These are phyloP conservation scores for Thecocarcelia acutangulata DNA, from an alignment of 2,888 invertebrate genomes.

Conservation along the genomic window DNA sequence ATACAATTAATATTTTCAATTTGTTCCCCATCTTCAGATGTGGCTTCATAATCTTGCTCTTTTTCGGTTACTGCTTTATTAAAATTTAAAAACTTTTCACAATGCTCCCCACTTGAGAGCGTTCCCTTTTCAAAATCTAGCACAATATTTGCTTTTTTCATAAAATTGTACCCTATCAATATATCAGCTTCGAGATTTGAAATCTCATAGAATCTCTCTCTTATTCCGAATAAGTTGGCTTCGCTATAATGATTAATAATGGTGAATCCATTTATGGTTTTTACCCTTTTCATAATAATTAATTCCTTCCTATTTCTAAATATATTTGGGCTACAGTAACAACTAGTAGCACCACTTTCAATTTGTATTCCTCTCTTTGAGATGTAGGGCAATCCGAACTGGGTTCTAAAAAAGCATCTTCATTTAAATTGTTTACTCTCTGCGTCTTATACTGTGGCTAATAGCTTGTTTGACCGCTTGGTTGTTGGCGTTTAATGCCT, in stretches of 20 bases:
- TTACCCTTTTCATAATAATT: conserved; percentile 1
- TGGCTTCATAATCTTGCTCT: no score
- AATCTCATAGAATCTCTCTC: no score
- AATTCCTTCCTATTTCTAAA: neutral
- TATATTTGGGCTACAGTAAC: conserved; percentile 1
- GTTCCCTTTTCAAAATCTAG: no score
- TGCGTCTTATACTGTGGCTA: no score
- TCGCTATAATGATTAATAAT: conserved; percentile 4
- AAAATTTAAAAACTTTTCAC: no score
- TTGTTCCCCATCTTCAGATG: neutral
- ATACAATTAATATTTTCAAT: neutral
- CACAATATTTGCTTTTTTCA: no score
- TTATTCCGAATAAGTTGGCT: neutral
- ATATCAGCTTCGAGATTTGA: neutral
- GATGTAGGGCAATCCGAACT: neutral
- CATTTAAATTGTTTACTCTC: no score
- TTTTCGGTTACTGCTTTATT: no score
- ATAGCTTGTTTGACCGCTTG: neutral
- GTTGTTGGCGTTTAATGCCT: neutral
- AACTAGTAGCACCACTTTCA: neutral
- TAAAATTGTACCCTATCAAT: no score
- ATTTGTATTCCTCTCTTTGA: no score
- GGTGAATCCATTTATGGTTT: conserved; percentile 17
- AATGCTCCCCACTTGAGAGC: no score
- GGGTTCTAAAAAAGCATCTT: neutral